Base-by-base conservation (phyloP, 2,888 invertebrate species). In the Apamea monoglypha region DNA sequence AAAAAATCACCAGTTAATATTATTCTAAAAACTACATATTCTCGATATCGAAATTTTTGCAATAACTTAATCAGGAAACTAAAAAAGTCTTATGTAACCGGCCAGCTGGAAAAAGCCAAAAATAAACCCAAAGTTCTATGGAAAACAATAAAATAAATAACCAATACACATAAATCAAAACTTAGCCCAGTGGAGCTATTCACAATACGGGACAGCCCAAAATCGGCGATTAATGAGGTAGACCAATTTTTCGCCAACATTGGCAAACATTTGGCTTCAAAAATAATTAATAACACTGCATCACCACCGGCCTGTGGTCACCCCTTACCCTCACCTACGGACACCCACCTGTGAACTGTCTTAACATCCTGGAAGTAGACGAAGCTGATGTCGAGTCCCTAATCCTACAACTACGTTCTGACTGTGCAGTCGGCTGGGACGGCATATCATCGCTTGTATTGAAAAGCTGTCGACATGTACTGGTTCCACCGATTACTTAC, bases 1-100 rank as follows among this genome's bases (percentile, higher is more conserved):
- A 69, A 76, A 63, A 76, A 63, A 59, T 10, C 36, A 21, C 63
- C 70, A 12, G 63, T 64, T n/a, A 76, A 76, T n/a, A 44, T 76
- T 16, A 76, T 56, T 53, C 21, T 56, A 0, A 63, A 56, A 76
- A 76, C 25, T 53, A 56, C 53, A 0, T 70, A 70, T 25, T 25
- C 16, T 0, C 53, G 70, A 0, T 70, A 70, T 16, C 70, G 70
- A 1, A 70, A 70, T 25, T 70, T 70, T 1, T 70, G 70, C 36
- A 70, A 70, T 25, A 25, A 29, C n/a, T 21, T 74, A 56, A 29
- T 56, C 0, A 47, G 8, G 1, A 74, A 74, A 21, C 25, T 69
- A 21, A 50, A 69, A 53, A 47, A 0, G 12, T 5, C n/a, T 5
- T 47, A 68, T 29, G 67, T n/a, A 67, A 67, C 14, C 6, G 8